Evolutionary conservation across 2,113 vertebrate species (phyloP).

Genomic region (Antechinus flavipes): DNA sequence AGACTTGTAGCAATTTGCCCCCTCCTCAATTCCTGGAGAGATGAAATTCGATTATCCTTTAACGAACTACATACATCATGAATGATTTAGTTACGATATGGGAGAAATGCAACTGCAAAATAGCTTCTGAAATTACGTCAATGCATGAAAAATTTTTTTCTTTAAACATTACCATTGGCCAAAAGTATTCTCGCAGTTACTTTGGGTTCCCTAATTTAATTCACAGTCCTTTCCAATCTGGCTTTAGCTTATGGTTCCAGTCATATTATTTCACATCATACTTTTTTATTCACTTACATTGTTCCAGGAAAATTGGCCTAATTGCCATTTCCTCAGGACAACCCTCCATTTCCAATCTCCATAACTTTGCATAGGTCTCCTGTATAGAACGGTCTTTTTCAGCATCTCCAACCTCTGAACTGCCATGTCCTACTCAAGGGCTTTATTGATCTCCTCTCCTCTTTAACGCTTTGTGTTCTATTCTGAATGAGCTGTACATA

Average conservation of each 20-base stretch:
- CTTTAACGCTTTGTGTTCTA: neutral
- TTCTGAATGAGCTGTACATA: neutral
- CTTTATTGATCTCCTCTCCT: neutral
- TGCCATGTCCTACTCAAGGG: neutral
- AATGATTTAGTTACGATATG: neutral
- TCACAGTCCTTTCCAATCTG: neutral
- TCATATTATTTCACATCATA: neutral
- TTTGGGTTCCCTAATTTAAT: neutral
- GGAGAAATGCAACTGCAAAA: neutral
- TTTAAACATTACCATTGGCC: neutral
- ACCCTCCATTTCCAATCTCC: neutral
- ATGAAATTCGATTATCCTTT: conserved; percentile 3
- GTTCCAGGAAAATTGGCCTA: neutral
- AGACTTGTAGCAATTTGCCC: neutral
- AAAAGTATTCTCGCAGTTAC: neutral
- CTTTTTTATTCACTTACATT: neutral
- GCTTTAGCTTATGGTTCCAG: neutral
- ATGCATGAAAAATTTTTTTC: neutral
- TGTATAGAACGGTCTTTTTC: neutral
- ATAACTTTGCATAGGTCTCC: neutral
- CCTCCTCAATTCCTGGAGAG: neutral
- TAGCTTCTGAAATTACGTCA: neutral
- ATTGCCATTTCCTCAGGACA: neutral
- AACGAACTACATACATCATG: neutral
- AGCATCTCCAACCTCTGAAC: neutral